These are phyloP conservation scores for Bos taurus DNA, from an alignment of 2,113 vertebrate species.

Conservation along the genomic window ARS-UCD2.0 NC_037348.1:20155501-20156000, in stretches of 20 bases:
- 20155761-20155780: neutral
- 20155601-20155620: conserved; percentile 91
- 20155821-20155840: neutral
- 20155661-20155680: conserved; percentile 70
- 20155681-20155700: conserved; percentile 31
- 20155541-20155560: conserved; percentile 70
- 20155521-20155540: conserved; percentile 83
- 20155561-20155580: conserved; percentile 85
- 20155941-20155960: neutral
- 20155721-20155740: neutral
- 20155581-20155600: conserved; percentile 90
- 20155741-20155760: neutral
- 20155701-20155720: neutral
- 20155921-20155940: neutral
- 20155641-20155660: conserved; percentile 85
- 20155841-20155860: neutral
- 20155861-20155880: conserved; percentile 69
- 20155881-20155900: neutral
- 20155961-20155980: neutral
- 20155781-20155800: neutral
- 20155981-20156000: neutral
- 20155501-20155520: conserved; percentile 90
- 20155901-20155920: neutral
- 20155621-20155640: conserved; percentile 91
- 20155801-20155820: fast-evolving